Base-by-base conservation (phyloP, 2,888 invertebrate species). In the Steromphala cineraria region DNA sequence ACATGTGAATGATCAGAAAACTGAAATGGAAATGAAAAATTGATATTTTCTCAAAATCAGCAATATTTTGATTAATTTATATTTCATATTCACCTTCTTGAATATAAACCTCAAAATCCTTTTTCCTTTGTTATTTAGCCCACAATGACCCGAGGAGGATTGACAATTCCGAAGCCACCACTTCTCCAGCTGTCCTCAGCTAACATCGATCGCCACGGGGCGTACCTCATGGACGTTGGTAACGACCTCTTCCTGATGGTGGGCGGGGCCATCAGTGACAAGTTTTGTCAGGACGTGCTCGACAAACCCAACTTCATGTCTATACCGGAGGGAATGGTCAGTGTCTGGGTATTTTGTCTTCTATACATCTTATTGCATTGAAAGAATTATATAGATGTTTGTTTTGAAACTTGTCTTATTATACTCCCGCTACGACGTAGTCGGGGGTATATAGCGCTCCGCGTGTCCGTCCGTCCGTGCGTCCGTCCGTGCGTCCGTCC, bases 141-240 rank as follows among this genome's bases (percentile, higher is more conserved):
- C 74, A 90, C 90, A 28, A 88, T 92, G 46, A 89, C 89, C 71
- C 90, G 91, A 75, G 92, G 90, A 53, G 93, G 92, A 62, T 81
- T 87, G 80, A 89, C 92, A 62, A 87, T 93, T 21, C 92, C 93
- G 36, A 93, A 93, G 87, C 96, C 98, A 86, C 96, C 96, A 0
- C 95, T 96, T 36, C 92, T 99, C 80, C 98, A 98, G 90, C 95
- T 99, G 74, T 96, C 97, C 2, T 96, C 97, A 82, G 95, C 95
- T 84, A 94, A 95, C 84, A 93, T 97, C 78, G 96, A 96, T 91
- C 94, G 95, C 0, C 95, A 95, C 82, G 99, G 99, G 46, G 97
- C 97, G 13, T 99, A 98, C 93, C 94, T 99, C 2, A 94, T 99
- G 93, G 99, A 99, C 94, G 95, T 96, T 86, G 98, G 97, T 13